Evolutionary conservation across 2,888 invertebrate genomes (phyloP), one percentile per base, ranked within the genome.

Genomic region (Drosophila koepferae): DNA sequence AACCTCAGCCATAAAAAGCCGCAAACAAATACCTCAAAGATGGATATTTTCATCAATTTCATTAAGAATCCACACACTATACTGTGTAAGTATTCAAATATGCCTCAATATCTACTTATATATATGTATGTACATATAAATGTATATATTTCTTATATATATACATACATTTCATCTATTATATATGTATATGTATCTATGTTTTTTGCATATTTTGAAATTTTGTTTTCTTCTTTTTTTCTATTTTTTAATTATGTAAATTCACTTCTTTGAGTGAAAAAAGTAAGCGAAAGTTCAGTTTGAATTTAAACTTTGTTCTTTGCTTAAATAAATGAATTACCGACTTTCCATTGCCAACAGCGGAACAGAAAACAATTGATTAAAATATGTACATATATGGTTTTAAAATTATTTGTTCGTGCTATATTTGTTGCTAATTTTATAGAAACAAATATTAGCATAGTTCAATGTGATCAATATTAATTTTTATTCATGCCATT

Each of bases 1-100:
- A 31, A 77, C 64, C 60, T 53, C 40, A 58, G 20, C 43, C 55
- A 60, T 77, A 69, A 59, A 20, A 20, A 51, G 41, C 44, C 61
- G 16, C 44, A 10, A 60, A 18, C 20, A 38, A 43, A 51, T 67
- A 69, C 70, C 67, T 46, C 40, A 68, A 73, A 69, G 67, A 92
- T 92, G 92, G 92, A 92, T 48, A 82, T 87, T 63, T 67, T 92
- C 54, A 72, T 81, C 55, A 91, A 87, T 65, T 55, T 89, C 34
- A 81, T 81, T 31, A 82, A 76, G 61, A 80, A 77, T 72, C 78
- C 91, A 31, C 86, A 90, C 67, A 80, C 69, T 23, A 87, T 90
- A 63, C 80, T 92, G 70, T 90, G 92, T 92, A 80, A 90, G 92
- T 90, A 67, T 61, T 14, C 8, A 18, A 58, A 28, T 36, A 4